A percentile compares a stretch with the other conserved stretches of the same genome.
Conservation (phyloP, 2,888 invertebrate species). For the Stomorhina lunata region DNA sequence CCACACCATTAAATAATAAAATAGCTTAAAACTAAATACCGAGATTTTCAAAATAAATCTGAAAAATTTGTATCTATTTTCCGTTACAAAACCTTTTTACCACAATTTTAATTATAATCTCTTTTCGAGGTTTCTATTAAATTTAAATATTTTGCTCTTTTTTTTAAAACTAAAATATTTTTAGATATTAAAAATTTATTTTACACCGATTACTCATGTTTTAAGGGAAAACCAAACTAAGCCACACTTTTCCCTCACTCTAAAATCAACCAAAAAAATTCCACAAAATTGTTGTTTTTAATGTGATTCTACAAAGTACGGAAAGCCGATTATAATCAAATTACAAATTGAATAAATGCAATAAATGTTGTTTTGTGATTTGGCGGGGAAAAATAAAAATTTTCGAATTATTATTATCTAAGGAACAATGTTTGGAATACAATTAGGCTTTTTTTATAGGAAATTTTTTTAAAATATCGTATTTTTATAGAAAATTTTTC, state of each 20-base stretch:
- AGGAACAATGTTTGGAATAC: too few relatives aligned
- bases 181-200: neutral
- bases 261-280: neutral
- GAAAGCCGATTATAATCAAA: slow-evolving; percentile 28
- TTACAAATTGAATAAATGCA: neutral
- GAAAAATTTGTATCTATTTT: too few relatives aligned
- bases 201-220: slow-evolving; percentile 23
- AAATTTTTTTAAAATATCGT: too few relatives aligned
- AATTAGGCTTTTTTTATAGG: too few relatives aligned
- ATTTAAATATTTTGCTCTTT: neutral
- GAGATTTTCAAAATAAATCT: too few relatives aligned
- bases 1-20: too few relatives aligned
- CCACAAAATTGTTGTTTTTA: neutral
- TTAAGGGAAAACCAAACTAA: slow-evolving; percentile 9
- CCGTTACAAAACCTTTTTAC: neutral
- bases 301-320: neutral
- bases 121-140: slow-evolving; percentile 6
- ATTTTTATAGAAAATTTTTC: too few relatives aligned
- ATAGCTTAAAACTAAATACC: too few relatives aligned
- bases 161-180: neutral
- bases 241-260: too few relatives aligned
- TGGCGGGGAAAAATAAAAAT: neutral
- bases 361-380: neutral
- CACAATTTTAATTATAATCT: slow-evolving; percentile 36
- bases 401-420: too few relatives aligned